These are phyloP conservation scores for Lomographa bimaculata DNA, from an alignment of 2,888 invertebrate species.

Conservation along the genomic window DNA sequence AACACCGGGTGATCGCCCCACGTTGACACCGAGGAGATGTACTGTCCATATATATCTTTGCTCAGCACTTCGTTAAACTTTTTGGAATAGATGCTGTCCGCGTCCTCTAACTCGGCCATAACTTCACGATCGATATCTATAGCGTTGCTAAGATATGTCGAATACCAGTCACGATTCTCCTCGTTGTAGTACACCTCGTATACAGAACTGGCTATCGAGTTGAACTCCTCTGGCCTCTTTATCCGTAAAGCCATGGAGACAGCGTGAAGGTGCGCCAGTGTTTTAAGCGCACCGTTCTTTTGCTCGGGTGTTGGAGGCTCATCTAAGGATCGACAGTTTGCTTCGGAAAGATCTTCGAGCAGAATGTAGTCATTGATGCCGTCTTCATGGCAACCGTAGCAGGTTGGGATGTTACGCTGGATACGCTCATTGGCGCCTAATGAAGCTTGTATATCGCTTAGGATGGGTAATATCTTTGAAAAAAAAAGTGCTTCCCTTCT, in stretches of 20 bases:
- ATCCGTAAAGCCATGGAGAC: constrained; percentile 50
- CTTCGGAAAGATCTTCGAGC: constrained; percentile 52
- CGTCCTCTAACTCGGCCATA: constrained; percentile 44
- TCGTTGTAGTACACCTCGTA: constrained; percentile 51
- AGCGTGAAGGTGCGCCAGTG: constrained; percentile 58
- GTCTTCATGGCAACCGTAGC: constrained; percentile 46
- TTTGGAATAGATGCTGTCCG: constrained; percentile 46
- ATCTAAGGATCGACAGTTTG: constrained; percentile 37
- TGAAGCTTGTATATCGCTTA: constrained; percentile 44
- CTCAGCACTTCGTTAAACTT: constrained; percentile 44
- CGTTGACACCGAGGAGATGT: constrained; percentile 37
- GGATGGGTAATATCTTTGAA: constrained; percentile 43
- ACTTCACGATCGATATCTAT: constrained; percentile 45
- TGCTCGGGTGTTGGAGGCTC: constrained; percentile 38
- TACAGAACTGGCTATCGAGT: constrained; percentile 37
- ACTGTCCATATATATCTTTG: constrained; percentile 46
- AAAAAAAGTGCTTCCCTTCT: constrained; percentile 51
- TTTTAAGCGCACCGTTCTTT: constrained; percentile 43
- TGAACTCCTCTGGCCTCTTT: constrained; percentile 45
- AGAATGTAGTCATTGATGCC: constrained; percentile 53
- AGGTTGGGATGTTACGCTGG: constrained; percentile 44
- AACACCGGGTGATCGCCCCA: constrained; percentile 43
- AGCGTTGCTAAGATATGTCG: constrained; percentile 44
- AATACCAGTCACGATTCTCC: constrained; percentile 47
- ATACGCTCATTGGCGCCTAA: constrained; percentile 49